Evolutionary conservation across 2,888 invertebrate genomes (phyloP).

Genomic region (Hemaris fuciformis): DNA sequence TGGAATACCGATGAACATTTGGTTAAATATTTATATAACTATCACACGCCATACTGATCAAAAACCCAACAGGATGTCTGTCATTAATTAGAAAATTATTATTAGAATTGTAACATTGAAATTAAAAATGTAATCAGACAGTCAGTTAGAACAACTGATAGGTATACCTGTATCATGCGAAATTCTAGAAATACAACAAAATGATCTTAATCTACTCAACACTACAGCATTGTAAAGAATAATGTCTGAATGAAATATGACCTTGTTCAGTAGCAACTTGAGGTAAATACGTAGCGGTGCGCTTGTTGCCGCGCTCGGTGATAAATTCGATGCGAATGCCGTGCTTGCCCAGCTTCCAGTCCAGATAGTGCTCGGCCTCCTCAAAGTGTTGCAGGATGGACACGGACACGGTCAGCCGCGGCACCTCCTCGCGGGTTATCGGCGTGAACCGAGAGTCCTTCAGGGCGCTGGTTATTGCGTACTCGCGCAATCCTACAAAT

Average conservation of each 20-base stretch:
- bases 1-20: constrained; percentile 58
- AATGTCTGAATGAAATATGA: too few relatives aligned
- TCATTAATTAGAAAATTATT: too few relatives aligned
- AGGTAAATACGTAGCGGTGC: constrained; percentile 98
- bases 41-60: background rate
- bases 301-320: constrained; percentile 95
- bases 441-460: constrained; percentile 98
- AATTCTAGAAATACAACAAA: too few relatives aligned
- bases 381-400: constrained; percentile 98
- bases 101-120: too few relatives aligned
- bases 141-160: too few relatives aligned
- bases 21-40: background rate
- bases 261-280: constrained; percentile 99
- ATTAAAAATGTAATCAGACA: too few relatives aligned
- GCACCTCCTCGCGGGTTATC: constrained; percentile 95
- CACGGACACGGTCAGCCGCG: constrained; percentile 95
- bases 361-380: constrained; percentile 95
- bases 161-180: too few relatives aligned
- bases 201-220: too few relatives aligned
- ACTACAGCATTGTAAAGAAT: too few relatives aligned
- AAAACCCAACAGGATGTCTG: background rate
- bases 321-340: constrained; percentile 99
- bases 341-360: constrained; percentile 98
- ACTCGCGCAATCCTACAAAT: constrained; percentile 91
- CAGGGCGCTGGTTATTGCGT: constrained; percentile 98